Base-by-base conservation (phyloP, 2,888 invertebrate species). In the Celastrina argiolus region DNA sequence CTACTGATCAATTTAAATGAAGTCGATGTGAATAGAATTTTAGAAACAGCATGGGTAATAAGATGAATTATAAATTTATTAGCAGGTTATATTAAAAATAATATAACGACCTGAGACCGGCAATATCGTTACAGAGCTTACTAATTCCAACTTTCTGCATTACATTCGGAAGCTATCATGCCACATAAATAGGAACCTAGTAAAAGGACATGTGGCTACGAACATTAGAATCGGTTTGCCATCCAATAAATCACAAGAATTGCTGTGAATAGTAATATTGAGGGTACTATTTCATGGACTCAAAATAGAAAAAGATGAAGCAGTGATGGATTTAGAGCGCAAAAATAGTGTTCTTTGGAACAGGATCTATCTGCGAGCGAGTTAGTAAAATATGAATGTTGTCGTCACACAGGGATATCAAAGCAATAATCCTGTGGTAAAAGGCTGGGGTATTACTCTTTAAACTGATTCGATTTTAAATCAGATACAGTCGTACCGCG, bases 211-310 rank as follows among this genome's bases (percentile, higher is more conserved):
- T 22, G 22, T 51, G 22, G 51, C 51, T 51, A 26, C 51, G 51
- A 51, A 51, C 51, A 51, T 51, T 51, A 51, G 51, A 51, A 51
- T 51, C 51, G 22, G 51, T 51, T 51, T 22, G 51, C 51, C 51
- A 51, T 51, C 51, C 51, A 51, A 51, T 51, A 51, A 51, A 51
- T 51, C 51, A 51, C 51, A 51, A 26, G 51, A 51, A 51, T 51
- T 5, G 51, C 51, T 51, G 51, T 51, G 51, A 51, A 51, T 51
- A 51, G 51, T 14, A 51, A 51, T 51, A 51, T 51, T 22, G 51
- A 14, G 51, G 51, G 51, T 4, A 51, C 51, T 51, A 51, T 51
- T 51, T 51, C 51, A 51, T 51, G 51, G 26, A 51, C 22, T 22
- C 51, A 26, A 51, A 51, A 51, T 22, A 51, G 22, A 51, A 51